phyloP scores from a whole-genome alignment of 2,797 vertebrate species.

The Gallirallus australis region DNA sequence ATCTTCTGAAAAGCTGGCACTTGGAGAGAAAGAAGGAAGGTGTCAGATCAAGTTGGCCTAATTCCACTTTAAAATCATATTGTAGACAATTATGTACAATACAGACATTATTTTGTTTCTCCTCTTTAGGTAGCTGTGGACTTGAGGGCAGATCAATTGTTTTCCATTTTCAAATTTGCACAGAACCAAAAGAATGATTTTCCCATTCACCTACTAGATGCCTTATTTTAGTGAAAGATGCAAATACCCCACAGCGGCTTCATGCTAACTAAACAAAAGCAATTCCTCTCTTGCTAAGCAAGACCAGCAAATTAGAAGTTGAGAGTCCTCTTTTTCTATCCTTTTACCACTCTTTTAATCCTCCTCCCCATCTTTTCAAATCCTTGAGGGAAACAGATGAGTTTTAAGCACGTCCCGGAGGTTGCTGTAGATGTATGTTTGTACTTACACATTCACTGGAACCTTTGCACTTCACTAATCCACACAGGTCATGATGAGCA shows the following conservation, averaged over 20 bases:
- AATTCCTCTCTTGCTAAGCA: background rate
- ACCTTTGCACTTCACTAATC: conserved; percentile 73
- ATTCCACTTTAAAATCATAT: background rate
- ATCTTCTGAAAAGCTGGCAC: background rate
- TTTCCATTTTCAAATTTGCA: conserved; percentile 8
- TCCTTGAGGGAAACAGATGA: conserved; percentile 56
- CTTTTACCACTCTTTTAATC: conserved; percentile 7
- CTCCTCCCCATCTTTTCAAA: conserved; percentile 37
- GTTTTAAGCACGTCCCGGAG: conserved; percentile 34
- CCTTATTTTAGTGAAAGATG: background rate
- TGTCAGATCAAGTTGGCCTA: background rate
- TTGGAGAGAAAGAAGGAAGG: background rate
- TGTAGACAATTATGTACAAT: background rate
- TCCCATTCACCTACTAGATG: background rate
- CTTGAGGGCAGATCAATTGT: conserved; percentile 1
- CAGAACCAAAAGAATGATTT: background rate
- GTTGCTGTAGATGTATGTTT: conserved; percentile 28
- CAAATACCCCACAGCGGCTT: background rate
- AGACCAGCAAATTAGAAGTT: conserved; percentile 36
- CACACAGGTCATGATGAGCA: conserved; percentile 65
- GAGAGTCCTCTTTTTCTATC: background rate
- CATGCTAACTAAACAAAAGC: background rate
- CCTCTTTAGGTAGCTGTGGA: background rate
- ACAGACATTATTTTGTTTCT: background rate
- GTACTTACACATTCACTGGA: conserved; percentile 40